Evolutionary conservation across 1,140 invertebrate species (phyloP).

Genomic region (Tribolium madens): DNA sequence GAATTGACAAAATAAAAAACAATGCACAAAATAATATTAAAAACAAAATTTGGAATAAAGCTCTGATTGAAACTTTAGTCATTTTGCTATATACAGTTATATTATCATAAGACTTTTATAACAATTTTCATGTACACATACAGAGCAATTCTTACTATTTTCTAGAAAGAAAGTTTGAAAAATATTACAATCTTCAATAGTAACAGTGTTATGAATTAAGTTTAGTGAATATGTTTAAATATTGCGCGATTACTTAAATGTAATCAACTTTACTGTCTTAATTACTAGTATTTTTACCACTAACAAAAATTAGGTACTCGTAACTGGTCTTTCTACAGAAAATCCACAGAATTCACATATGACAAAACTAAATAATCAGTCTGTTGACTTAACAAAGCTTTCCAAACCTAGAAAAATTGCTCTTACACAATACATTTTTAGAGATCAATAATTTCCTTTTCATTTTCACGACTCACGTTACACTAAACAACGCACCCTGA

Average conservation of each 20-base stretch:
- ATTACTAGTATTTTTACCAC: not conserved
- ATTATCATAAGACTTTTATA: slow-evolving; percentile 47
- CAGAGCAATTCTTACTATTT: slow-evolving; percentile 33
- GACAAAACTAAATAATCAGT: slow-evolving; percentile 51
- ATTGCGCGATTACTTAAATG: slow-evolving; percentile 15
- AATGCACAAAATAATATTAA: slow-evolving; percentile 1
- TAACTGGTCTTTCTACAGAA: not conserved
- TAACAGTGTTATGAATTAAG: not conserved
- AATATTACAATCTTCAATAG: too few species aligned
- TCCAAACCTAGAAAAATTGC: slow-evolving; percentile 19
- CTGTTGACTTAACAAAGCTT: slow-evolving; percentile 34
- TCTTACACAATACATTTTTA: slow-evolving; percentile 37
- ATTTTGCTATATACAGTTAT: slow-evolving; percentile 43
- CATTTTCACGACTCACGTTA: not conserved
- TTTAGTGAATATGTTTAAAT: slow-evolving; percentile 16
- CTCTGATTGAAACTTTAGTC: slow-evolving; percentile 22
- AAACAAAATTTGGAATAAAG: slow-evolving; percentile 27
- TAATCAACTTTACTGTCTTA: slow-evolving; percentile 5
- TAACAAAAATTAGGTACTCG: slow-evolving; percentile 48
- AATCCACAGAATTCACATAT: slow-evolving; percentile 16
- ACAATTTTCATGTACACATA: slow-evolving; percentile 39
- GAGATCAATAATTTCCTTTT: slow-evolving; percentile 36
- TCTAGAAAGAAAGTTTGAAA: too few species aligned
- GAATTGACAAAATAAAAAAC: slow-evolving; percentile 1
- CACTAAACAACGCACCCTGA: slow-evolving; percentile 22